phyloP scores from a whole-genome alignment of 1,140 invertebrate genomes.

The Drosophila hydei region DNA sequence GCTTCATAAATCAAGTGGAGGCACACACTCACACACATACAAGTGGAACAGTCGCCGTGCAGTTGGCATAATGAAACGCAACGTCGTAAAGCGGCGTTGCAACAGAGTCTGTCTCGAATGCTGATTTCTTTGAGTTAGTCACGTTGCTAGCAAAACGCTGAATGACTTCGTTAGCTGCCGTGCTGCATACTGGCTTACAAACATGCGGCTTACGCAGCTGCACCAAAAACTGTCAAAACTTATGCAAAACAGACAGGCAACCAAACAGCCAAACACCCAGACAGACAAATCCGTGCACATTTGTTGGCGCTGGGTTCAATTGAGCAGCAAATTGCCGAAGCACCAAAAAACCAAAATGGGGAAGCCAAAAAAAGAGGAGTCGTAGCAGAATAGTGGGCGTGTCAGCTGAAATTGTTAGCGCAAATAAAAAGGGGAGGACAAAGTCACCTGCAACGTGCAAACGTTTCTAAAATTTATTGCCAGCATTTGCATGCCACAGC shows the following conservation, averaged over 20 bases:
- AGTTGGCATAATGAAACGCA: constrained; percentile 67
- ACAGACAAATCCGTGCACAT: constrained; percentile 32
- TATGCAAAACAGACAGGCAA: constrained; percentile 65
- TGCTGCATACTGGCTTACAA: constrained; percentile 24
- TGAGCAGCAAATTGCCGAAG: constrained; percentile 73
- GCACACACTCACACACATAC: constrained; percentile 18
- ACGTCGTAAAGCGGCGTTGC: constrained; percentile 51
- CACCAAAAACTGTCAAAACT: constrained; percentile 62
- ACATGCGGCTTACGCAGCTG: constrained; percentile 34
- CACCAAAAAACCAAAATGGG: constrained; percentile 37
- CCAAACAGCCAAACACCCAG: constrained; percentile 1
- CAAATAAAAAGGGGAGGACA: constrained; percentile 57
- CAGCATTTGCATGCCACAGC: constrained; percentile 52
- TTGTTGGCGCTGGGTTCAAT: constrained; percentile 59
- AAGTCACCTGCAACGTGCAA: constrained; percentile 73
- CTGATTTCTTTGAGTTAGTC: constrained; percentile 19
- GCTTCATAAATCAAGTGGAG: constrained; percentile 72
- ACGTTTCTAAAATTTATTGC: constrained; percentile 72
- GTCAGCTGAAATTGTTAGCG: constrained; percentile 65
- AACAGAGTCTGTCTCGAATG: constrained; percentile 17
- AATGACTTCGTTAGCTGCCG: constrained; percentile 75
- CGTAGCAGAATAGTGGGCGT: constrained; percentile 2
- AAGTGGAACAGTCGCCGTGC: constrained; percentile 8
- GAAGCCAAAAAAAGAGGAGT: neutral
- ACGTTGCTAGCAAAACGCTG: constrained; percentile 53